A percentile compares a stretch with the other conserved stretches of the same genome.
Conservation (phyloP, 2,113 vertebrate species). For the Calyptommatus sinebrachiatus region DNA sequence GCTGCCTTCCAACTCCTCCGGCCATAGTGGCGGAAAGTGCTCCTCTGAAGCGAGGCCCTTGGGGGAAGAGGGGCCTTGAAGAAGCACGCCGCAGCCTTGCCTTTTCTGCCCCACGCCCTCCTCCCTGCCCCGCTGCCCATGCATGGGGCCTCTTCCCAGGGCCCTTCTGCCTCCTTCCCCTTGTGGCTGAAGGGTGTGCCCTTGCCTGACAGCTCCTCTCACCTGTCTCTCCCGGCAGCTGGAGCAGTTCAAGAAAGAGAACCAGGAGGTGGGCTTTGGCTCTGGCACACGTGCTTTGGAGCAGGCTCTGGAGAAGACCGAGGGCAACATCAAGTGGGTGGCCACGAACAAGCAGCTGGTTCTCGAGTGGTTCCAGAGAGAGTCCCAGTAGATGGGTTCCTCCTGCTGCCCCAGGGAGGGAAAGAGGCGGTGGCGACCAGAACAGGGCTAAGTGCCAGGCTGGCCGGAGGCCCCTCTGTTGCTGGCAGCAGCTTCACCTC, state of each 20-base stretch:
- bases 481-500: neutral
- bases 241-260: slow-evolving; percentile 77
- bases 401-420: neutral
- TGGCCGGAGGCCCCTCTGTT: no score
- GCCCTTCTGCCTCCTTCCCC: neutral
- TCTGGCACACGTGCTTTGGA: slow-evolving; percentile 78
- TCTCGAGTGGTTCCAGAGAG: slow-evolving; percentile 66
- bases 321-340: slow-evolving; percentile 85
- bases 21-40: no score
- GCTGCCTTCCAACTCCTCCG: no score
- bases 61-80: no score
- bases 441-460: no score
- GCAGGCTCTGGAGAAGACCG: slow-evolving; percentile 80
- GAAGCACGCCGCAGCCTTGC: no score
- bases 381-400: neutral
- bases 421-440: no score
- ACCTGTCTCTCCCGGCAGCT: slow-evolving; percentile 67
- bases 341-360: slow-evolving; percentile 66
- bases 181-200: neutral
- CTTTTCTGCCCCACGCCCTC: no score
- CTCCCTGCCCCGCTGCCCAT: neutral
- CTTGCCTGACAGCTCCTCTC: neutral
- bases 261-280: slow-evolving; percentile 69
- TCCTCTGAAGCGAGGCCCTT: no score
- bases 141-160: neutral